These are phyloP conservation scores for Fukomys damarensis DNA, from an alignment of 2,113 vertebrate genomes.

Conservation along the genomic window DNA sequence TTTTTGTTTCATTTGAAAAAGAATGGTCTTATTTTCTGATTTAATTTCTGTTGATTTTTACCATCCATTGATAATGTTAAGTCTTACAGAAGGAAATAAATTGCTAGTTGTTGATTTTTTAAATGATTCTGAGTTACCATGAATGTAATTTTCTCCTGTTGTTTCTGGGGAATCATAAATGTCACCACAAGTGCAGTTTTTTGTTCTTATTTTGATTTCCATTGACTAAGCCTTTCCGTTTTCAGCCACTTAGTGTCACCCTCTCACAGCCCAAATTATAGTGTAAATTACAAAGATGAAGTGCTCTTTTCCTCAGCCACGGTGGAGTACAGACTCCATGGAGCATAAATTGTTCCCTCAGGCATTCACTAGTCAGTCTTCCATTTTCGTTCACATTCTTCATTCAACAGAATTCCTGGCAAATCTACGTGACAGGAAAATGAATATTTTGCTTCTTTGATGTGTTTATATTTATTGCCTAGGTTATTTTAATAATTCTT, in stretches of 20 bases:
- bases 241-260: slow-evolving; percentile 79
- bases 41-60: slow-evolving; percentile 38
- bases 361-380: slow-evolving; percentile 31
- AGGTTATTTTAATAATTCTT: slow-evolving; percentile 27
- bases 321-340: background rate
- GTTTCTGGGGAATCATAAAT: slow-evolving; percentile 57
- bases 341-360: background rate
- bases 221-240: slow-evolving; percentile 69
- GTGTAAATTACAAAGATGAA: slow-evolving; percentile 63
- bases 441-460: slow-evolving; percentile 43
- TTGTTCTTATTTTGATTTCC: slow-evolving; percentile 76
- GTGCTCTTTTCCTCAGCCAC: slow-evolving; percentile 1
- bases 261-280: slow-evolving; percentile 70
- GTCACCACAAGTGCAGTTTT: slow-evolving; percentile 55
- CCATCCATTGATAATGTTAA: slow-evolving; percentile 18
- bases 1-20: background rate
- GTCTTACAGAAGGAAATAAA: slow-evolving; percentile 9
- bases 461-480: background rate
- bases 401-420: slow-evolving; percentile 56
- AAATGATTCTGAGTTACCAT: slow-evolving; percentile 46
- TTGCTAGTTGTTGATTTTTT: slow-evolving; percentile 45
- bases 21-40: slow-evolving; percentile 24
- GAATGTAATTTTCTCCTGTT: slow-evolving; percentile 49
- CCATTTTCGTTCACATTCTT: slow-evolving; percentile 37
- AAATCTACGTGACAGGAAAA: slow-evolving; percentile 24